phyloP scores from a whole-genome alignment of 35 echinoderm and acorn worm genomes.

The Patiria miniata region DNA sequence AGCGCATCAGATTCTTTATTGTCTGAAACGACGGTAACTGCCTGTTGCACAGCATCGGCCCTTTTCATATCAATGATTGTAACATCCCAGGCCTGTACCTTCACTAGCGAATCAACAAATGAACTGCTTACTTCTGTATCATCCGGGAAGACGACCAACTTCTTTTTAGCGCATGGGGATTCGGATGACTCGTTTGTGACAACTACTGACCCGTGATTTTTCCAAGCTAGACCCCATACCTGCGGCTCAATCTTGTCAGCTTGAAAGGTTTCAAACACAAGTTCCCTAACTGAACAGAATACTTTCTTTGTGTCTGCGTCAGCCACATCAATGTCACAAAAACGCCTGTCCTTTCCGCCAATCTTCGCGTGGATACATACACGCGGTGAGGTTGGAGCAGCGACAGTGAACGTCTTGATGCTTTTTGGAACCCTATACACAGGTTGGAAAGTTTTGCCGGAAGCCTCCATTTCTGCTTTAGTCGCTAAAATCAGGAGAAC shows the following conservation, averaged over 20 bases:
- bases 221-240: constrained; percentile 37
- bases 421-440: constrained; percentile 33
- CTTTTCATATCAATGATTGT: neutral
- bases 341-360: neutral
- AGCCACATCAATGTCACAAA: constrained; percentile 44
- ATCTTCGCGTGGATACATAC: constrained; percentile 33
- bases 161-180: neutral
- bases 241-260: constrained; percentile 10
- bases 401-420: constrained; percentile 21
- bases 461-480: neutral
- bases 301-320: constrained; percentile 42
- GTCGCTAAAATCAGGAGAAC: neutral
- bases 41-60: neutral
- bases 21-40: neutral
- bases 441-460: neutral
- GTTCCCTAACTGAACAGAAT: constrained; percentile 32
- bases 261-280: constrained; percentile 42
- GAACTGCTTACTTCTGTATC: neutral
- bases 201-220: neutral
- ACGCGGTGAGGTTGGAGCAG: neutral
- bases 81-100: neutral
- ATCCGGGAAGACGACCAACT: constrained; percentile 29
- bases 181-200: neutral
- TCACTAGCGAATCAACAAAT: neutral
- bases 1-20: neutral